These are phyloP conservation scores for Eulithis prunata DNA, from an alignment of 2,888 invertebrate species.

Conservation along the genomic window DNA sequence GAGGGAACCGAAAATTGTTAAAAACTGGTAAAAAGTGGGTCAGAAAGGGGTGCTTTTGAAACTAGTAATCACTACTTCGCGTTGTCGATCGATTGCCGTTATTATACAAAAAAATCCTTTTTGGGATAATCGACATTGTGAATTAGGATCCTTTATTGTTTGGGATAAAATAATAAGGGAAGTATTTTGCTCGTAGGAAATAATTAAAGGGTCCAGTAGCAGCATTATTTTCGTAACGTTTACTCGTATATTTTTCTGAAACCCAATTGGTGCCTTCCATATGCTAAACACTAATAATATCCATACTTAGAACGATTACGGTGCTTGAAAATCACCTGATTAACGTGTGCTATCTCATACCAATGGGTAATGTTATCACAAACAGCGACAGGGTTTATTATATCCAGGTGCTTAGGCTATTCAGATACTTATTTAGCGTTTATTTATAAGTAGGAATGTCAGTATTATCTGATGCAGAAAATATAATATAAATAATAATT, in stretches of 20 bases:
- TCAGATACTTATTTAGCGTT: too few species aligned
- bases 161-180: slow-evolving; percentile 63
- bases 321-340: too few species aligned
- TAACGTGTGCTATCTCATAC: too few species aligned
- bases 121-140: slow-evolving; percentile 67
- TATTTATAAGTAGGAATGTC: too few species aligned
- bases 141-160: slow-evolving; percentile 69
- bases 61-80: slow-evolving; percentile 81
- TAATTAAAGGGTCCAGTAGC: slow-evolving; percentile 53
- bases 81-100: slow-evolving; percentile 80
- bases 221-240: slow-evolving; percentile 20
- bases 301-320: too few species aligned
- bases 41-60: slow-evolving; percentile 84
- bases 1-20: slow-evolving; percentile 79
- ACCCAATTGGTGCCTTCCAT: neutral
- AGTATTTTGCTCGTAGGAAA: slow-evolving; percentile 53
- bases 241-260: slow-evolving; percentile 9
- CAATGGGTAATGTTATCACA: too few species aligned
- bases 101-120: slow-evolving; percentile 75
- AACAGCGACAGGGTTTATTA: too few species aligned
- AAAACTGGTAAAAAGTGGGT: slow-evolving; percentile 83
- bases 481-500: too few species aligned
- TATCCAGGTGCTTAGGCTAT: too few species aligned
- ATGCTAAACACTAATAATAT: too few species aligned
- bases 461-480: too few species aligned